A percentile compares a stretch with the other conserved stretches of the same genome.
Evolutionary conservation across 2,888 invertebrate genomes (phyloP).

Genomic region (Linyphia triangularis): DNA sequence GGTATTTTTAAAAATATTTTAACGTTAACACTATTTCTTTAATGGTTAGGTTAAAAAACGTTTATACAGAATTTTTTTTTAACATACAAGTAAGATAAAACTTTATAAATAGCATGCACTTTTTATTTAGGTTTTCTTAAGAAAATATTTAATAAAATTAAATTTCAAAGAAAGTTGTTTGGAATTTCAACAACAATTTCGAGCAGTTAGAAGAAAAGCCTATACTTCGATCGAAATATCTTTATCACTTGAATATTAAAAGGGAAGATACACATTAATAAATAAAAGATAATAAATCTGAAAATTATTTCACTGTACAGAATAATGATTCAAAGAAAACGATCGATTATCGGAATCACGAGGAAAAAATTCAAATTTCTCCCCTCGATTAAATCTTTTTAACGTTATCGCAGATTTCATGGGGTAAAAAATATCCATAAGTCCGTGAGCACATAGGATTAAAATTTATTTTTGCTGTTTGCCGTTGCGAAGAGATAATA

Average conservation of each 20-base stretch:
- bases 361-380: slow-evolving; percentile 28
- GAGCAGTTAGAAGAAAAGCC: slow-evolving; percentile 18
- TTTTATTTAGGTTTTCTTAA: no score
- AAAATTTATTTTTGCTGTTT: slow-evolving; percentile 21
- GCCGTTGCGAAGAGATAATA: slow-evolving; percentile 19
- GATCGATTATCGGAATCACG: slow-evolving; percentile 49
- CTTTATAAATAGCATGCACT: no score
- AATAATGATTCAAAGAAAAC: slow-evolving; percentile 62
- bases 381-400: slow-evolving; percentile 64
- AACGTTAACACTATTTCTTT: no score
- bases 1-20: no score
- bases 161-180: no score
- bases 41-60: no score
- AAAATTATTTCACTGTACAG: slow-evolving; percentile 57
- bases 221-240: slow-evolving; percentile 48
- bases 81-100: no score
- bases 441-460: slow-evolving; percentile 49
- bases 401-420: slow-evolving; percentile 43
- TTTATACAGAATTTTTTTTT: no score
- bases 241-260: slow-evolving; percentile 24
- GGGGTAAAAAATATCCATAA: slow-evolving; percentile 37
- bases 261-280: slow-evolving; percentile 8
- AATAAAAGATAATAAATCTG: slow-evolving; percentile 28
- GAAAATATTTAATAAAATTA: no score
- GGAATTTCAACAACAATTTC: neutral